A percentile compares a stretch with the other conserved stretches of the same genome.
Evolutionary conservation across 1,140 invertebrate genomes (phyloP).

Genomic region (Chelonus insularis): DNA sequence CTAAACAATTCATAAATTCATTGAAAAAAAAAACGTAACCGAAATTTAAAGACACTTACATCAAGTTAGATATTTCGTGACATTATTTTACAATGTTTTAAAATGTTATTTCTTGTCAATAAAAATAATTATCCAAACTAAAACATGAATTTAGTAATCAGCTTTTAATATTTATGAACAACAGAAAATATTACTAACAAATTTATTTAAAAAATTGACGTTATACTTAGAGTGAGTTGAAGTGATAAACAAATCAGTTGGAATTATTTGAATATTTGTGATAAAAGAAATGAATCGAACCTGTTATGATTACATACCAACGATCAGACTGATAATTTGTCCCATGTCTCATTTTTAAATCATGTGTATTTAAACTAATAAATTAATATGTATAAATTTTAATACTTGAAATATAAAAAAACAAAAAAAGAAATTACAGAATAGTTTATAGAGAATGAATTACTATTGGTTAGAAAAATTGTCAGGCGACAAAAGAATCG

Average conservation of each 20-base stretch:
- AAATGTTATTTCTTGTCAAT: no score
- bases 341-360: background rate
- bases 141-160: no score
- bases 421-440: background rate
- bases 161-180: no score
- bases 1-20: background rate
- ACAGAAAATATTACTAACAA: no score
- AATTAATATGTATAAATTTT: background rate
- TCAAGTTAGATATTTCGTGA: no score
- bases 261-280: background rate
- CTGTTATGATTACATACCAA: background rate
- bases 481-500: slow-evolving; percentile 48
- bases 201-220: no score
- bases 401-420: background rate
- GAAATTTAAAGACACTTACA: no score
- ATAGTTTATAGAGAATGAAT: background rate
- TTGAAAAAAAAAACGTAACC: no score
- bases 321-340: background rate
- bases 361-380: background rate
- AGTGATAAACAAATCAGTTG: no score
- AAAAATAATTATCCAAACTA: no score
- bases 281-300: background rate
- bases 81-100: no score
- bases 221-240: no score
- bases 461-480: slow-evolving; percentile 4